A percentile compares a stretch with the other conserved stretches of the same genome.
Evolutionary conservation across 37 sponge, comb jelly and placozoan genomes (phyloP).

Genomic region (Spongilla lacustris): DNA sequence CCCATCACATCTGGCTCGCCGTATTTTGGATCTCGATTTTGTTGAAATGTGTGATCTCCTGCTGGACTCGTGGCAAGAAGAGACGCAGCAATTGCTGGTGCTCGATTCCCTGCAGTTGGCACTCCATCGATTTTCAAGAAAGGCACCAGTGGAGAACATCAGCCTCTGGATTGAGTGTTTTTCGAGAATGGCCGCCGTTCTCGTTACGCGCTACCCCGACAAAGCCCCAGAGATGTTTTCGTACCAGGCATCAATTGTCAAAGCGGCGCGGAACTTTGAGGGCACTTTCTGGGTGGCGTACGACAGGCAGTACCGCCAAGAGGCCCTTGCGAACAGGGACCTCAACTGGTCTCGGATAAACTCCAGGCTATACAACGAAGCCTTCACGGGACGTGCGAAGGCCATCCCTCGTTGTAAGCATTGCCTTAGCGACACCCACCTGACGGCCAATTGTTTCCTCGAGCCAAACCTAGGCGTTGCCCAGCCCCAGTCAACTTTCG

Average conservation of each 20-base stretch:
- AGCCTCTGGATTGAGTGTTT: conserved; percentile 28
- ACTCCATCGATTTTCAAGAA: not conserved
- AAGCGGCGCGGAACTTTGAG: too few relatives aligned
- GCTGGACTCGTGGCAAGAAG: not conserved
- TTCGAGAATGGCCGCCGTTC: conserved; percentile 27
- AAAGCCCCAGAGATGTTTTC: too few relatives aligned
- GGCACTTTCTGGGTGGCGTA: conserved; percentile 11
- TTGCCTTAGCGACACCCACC: not conserved
- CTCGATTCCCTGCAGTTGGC: not conserved
- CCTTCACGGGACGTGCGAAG: conserved; percentile 22
- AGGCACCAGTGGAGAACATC: conserved; percentile 9
- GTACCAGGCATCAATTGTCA: too few relatives aligned
- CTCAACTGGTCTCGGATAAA: conserved; percentile 20
- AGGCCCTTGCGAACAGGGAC: conserved; percentile 6
- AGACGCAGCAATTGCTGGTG: not conserved
- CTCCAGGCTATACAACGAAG: conserved; percentile 26
- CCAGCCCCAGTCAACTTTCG: not conserved
- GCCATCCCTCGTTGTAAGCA: not conserved
- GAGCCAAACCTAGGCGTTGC: not conserved
- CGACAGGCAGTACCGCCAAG: not conserved
- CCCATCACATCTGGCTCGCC: not conserved
- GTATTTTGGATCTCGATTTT: not conserved
- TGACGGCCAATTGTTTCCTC: not conserved
- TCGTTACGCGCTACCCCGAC: conserved; percentile 26
- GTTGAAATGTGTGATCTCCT: not conserved